Percentiles rank a stretch among this genome's conserved stretches.
phyloP scores from a whole-genome alignment of 1,140 invertebrate species.

The Aphaenogaster rudis region DNA sequence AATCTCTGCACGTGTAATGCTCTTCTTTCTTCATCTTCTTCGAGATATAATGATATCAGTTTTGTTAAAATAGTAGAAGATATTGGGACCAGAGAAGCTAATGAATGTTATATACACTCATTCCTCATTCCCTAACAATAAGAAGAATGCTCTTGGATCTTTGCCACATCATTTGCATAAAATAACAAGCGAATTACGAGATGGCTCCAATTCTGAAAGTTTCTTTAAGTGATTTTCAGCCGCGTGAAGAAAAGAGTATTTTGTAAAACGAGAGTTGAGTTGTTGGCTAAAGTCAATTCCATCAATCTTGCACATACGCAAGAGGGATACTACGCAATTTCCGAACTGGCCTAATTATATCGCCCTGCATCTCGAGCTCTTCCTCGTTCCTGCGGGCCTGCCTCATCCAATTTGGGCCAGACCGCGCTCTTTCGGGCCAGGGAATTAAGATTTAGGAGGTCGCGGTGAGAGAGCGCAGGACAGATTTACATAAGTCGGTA shows the following conservation, averaged over 20 bases:
- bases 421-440: neutral
- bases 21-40: neutral
- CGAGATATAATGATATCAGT: neutral
- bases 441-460: constrained; percentile 39
- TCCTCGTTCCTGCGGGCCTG: neutral
- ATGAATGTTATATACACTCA: neutral
- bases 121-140: neutral
- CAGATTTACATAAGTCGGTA: constrained; percentile 61
- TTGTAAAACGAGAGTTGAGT: neutral
- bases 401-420: constrained; percentile 13
- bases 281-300: neutral
- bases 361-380: constrained; percentile 12
- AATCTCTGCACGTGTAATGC: neutral
- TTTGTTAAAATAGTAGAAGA: constrained; percentile 1
- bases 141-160: neutral
- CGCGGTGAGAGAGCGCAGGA: neutral
- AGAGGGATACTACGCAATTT: neutral
- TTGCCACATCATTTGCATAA: neutral
- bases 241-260: neutral
- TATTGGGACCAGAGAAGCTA: neutral
- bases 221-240: neutral
- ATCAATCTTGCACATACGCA: neutral
- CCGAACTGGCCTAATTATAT: constrained; percentile 5
- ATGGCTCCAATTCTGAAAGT: neutral
- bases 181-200: neutral